These are phyloP conservation scores for Tragopan temminckii DNA, from an alignment of 2,797 vertebrate species.

Conservation along the genomic window DNA sequence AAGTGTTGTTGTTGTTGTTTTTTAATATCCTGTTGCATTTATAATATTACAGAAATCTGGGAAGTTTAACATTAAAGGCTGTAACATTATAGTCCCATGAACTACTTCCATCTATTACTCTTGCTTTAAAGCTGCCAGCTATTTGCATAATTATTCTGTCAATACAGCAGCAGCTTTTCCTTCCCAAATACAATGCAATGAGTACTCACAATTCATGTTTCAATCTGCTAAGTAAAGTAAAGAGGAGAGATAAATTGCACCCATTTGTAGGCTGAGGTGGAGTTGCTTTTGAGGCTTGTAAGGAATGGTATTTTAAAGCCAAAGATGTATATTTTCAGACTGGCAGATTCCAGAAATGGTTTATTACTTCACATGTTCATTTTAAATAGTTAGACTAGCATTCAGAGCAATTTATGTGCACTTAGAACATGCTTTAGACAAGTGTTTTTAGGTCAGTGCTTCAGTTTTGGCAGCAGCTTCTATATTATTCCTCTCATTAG, in stretches of 20 bases:
- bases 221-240: background rate
- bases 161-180: conserved; percentile 54
- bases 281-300: background rate
- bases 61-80: conserved; percentile 64
- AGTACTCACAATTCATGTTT: conserved; percentile 33
- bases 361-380: background rate
- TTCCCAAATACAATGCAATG: conserved; percentile 17
- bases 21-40: conserved; percentile 34
- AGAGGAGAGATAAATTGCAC: background rate
- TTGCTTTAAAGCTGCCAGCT: conserved; percentile 35
- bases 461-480: background rate
- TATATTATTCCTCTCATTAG: background rate
- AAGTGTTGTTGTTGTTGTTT: background rate
- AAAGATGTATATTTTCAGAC: background rate
- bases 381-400: background rate
- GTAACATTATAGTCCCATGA: conserved; percentile 57
- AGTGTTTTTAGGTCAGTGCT: background rate
- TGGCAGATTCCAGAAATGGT: background rate
- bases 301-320: background rate
- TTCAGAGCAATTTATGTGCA: conserved; percentile 21
- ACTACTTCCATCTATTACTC: conserved; percentile 62
- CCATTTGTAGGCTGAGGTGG: conserved; percentile 9
- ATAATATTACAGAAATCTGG: conserved; percentile 28
- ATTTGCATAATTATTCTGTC: conserved; percentile 74
- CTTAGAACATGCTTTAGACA: background rate